These are phyloP conservation scores for Macrophya annulata DNA, from an alignment of 2,888 invertebrate genomes.

Conservation along the genomic window DNA sequence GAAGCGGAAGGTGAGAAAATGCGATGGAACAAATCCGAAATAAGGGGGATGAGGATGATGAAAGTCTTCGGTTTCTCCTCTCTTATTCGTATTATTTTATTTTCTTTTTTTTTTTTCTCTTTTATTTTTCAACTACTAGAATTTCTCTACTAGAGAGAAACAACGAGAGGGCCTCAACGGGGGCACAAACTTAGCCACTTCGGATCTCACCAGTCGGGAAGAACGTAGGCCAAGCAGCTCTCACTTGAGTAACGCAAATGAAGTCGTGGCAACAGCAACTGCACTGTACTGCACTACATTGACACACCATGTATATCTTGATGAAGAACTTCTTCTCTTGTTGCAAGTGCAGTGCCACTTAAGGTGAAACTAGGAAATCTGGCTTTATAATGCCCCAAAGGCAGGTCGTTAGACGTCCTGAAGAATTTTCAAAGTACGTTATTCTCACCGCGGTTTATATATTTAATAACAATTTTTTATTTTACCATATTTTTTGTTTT, in stretches of 20 bases:
- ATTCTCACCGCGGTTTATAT: neutral
- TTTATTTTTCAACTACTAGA: neutral
- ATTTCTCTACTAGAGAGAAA: neutral
- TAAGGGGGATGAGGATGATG: neutral
- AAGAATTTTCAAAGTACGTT: neutral
- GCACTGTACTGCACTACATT: neutral
- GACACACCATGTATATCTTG: neutral
- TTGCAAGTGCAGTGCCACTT: constrained; percentile 63
- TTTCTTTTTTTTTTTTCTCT: neutral
- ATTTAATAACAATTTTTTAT: neutral
- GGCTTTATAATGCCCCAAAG: constrained; percentile 63
- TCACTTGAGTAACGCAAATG: constrained; percentile 44
- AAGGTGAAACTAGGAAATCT: constrained; percentile 70
- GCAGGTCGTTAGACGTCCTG: constrained; percentile 71
- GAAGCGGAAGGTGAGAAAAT: constrained; percentile 55
- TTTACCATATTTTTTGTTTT: neutral
- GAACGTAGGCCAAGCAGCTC: neutral
- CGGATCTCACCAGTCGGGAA: neutral
- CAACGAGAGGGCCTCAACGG: neutral
- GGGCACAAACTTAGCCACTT: neutral
- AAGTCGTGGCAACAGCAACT: constrained; percentile 17
- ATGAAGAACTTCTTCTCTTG: constrained; percentile 14
- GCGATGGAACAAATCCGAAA: constrained; percentile 18
- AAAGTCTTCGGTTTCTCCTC: neutral
- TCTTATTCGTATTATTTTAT: neutral